A percentile compares a stretch with the other conserved stretches of the same genome.
Evolutionary conservation across 1,140 invertebrate species (phyloP).

Genomic region (Tetraneura akinire): DNA sequence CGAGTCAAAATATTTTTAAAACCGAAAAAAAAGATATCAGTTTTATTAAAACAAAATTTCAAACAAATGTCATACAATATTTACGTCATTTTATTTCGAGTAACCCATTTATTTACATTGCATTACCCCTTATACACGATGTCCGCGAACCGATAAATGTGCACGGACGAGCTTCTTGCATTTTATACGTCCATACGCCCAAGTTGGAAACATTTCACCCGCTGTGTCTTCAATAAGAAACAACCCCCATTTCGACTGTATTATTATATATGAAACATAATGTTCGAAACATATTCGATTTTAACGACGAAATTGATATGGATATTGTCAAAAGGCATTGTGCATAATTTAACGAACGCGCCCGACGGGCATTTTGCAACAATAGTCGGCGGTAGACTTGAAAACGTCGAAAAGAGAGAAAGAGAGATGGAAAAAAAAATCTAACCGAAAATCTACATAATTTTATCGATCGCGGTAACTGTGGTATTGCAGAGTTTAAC

Average conservation of each 20-base stretch:
- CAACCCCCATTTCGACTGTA: no score
- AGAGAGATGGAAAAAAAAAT: not conserved
- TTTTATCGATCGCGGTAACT: not conserved
- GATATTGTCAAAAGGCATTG: not conserved
- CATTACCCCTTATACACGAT: not conserved
- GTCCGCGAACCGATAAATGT: conserved; percentile 13
- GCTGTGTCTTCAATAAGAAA: no score
- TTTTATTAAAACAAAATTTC: no score
- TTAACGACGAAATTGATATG: not conserved
- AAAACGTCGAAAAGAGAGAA: conserved; percentile 1
- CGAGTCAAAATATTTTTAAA: no score
- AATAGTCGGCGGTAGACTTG: no score
- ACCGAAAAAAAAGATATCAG: no score
- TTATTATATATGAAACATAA: no score
- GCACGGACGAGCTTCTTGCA: conserved; percentile 2
- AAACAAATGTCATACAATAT: no score
- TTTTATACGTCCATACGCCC: not conserved
- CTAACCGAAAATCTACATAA: not conserved
- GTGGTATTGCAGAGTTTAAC: conserved; percentile 13
- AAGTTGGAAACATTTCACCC: no score
- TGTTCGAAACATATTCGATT: no score
- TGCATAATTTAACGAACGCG: not conserved
- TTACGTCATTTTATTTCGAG: not conserved
- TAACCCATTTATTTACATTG: not conserved
- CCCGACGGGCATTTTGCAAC: not conserved